Evolutionary conservation across 2,888 invertebrate genomes (phyloP), one percentile per base, ranked within the genome.

Genomic region (Drosophila crucigera): DNA sequence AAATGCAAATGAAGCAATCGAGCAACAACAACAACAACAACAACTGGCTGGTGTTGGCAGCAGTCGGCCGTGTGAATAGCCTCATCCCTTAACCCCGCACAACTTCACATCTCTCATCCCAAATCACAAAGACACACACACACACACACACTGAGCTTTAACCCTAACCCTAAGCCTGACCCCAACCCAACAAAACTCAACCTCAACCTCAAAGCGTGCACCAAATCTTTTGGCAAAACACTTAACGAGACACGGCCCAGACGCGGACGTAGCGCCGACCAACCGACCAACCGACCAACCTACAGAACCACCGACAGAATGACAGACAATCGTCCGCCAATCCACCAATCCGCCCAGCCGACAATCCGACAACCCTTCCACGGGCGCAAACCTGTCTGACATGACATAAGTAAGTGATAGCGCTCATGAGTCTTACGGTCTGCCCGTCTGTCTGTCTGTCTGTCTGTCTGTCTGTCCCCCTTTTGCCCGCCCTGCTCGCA

Each of bases 361-460:
- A 30, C 56, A 69, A 65, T 43, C 64, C 66, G 35, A 16, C 67
- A 60, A 49, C 49, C 61, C 54, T 73, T 81, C 52, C 52, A 54
- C 25, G n/a, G 5, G 19, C 49, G 43, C 49, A 74, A 88, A 89
- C 89, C 88, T 82, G 89, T 89, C 82, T 73, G 80, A 84, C 82
- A 78, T 87, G 87, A 87, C 82, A 89, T 79, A 80, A 84, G 89
- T 89, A 85, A 89, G 88, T 85, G 85, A 85, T 85, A 89, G 68
- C 85, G 77, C 83, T 87, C 85, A 82, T 80, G 85, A 84, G 84
- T 82, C 72, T 67, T 77, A 75, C 84, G 59, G 58, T 58, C 67
- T 55, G 60, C 14, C 54, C 50, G 37, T 35, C 54, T 31, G 50
- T 25, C 16, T 39, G 50, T 31, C n/a, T 37, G 43, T 50, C 41